Conservation (phyloP, 2,113 vertebrate species). For the Todiramphus saurophagus region DNA sequence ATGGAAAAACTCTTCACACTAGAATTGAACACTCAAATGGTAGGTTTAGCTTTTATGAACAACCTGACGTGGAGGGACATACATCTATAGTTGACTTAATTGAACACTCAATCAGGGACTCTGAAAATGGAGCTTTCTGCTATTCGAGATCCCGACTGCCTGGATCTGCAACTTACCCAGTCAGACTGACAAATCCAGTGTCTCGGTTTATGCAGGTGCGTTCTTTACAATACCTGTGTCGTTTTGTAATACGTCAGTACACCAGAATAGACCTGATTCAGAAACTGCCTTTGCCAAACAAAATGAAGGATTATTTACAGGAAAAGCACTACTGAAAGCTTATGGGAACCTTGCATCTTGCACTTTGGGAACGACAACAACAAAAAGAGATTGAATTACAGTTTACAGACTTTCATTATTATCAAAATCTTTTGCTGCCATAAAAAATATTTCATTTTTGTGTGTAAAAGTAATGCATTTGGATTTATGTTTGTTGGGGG, state of each 20-base stretch:
- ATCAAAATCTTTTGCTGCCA: slow-evolving; percentile 81
- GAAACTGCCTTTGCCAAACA: slow-evolving; percentile 99
- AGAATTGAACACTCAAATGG: slow-evolving; percentile 98
- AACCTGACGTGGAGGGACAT: slow-evolving; percentile 96
- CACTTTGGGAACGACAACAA: slow-evolving; percentile 90
- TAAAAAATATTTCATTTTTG: slow-evolving; percentile 75
- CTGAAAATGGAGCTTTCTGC: slow-evolving; percentile 97
- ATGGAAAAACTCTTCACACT: slow-evolving; percentile 96
- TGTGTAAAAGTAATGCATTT: slow-evolving; percentile 67
- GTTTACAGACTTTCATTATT: slow-evolving; percentile 89
- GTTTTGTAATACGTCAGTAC: slow-evolving; percentile 98
- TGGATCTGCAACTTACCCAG: slow-evolving; percentile 94
- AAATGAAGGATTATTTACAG: slow-evolving; percentile 99
- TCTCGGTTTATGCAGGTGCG: slow-evolving; percentile 99
- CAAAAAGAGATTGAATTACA: slow-evolving; percentile 79
- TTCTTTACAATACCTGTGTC: slow-evolving; percentile 97
- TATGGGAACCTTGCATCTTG: slow-evolving; percentile 85
- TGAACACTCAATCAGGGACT: slow-evolving; percentile 97
- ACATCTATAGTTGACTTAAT: slow-evolving; percentile 97
- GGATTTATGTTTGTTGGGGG: slow-evolving; percentile 44
- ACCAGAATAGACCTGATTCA: slow-evolving; percentile 98
- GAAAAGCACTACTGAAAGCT: slow-evolving; percentile 99
- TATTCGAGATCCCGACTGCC: slow-evolving; percentile 97
- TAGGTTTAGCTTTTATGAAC: slow-evolving; percentile 98
- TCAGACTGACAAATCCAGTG: slow-evolving; percentile 94